Conservation (phyloP, 2,888 invertebrate genomes). For the Scotopteryx bipunctaria region DNA sequence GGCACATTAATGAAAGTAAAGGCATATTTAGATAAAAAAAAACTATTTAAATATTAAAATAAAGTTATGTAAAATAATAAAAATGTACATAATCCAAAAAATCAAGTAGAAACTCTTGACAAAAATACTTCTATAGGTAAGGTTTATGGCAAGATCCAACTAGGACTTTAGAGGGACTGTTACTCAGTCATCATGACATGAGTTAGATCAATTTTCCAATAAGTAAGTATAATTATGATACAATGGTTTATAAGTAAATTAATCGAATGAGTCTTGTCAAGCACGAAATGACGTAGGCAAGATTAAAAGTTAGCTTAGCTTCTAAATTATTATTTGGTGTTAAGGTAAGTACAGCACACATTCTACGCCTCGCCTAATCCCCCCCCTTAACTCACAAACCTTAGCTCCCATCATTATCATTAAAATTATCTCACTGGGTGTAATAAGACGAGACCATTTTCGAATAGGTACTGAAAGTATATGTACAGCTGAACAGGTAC, state of each 20-base stretch:
- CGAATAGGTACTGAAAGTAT: too few species aligned
- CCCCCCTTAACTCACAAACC: neutral
- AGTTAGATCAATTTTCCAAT: neutral
- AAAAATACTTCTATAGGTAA: too few species aligned
- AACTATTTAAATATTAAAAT: neutral
- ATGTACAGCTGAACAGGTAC: too few species aligned
- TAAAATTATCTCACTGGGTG: neutral
- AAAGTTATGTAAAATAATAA: neutral
- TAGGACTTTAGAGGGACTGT: too few species aligned
- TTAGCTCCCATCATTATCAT: neutral
- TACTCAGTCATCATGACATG: too few species aligned
- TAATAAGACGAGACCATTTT: too few species aligned
- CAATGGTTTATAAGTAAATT: too few species aligned
- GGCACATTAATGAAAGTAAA: conserved; percentile 27
- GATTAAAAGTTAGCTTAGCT: conserved; percentile 10
- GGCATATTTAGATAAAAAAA: neutral
- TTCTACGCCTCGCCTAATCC: too few species aligned
- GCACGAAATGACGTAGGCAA: conserved; percentile 11
- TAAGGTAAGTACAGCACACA: conserved; percentile 12
- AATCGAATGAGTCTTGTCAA: conserved; percentile 20
- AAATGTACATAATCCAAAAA: neutral
- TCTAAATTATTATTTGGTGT: conserved; percentile 8
- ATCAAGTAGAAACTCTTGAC: too few species aligned
- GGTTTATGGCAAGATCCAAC: too few species aligned
- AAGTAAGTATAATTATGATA: conserved; percentile 1